Evolutionary conservation across 2,113 vertebrate species (phyloP).

Genomic region (Rhea americana): DNA sequence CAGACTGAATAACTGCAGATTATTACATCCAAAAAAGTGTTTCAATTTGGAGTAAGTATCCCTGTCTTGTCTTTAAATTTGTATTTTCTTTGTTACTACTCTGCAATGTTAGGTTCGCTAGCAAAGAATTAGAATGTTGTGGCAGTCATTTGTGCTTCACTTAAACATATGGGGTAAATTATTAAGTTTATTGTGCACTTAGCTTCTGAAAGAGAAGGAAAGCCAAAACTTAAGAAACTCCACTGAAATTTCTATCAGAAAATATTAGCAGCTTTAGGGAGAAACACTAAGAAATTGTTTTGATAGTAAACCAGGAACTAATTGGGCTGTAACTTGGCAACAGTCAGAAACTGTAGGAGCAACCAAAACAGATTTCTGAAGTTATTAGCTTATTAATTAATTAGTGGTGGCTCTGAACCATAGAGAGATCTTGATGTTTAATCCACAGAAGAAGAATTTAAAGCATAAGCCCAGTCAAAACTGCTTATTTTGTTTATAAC

Average conservation of each 20-base stretch:
- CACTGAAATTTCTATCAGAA: background rate
- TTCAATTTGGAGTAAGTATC: background rate
- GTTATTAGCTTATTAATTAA: conserved; percentile 64
- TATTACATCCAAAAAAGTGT: background rate
- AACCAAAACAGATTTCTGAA: conserved; percentile 59
- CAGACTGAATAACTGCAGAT: background rate
- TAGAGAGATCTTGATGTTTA: conserved; percentile 53
- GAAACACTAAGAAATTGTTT: background rate
- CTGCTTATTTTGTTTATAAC: background rate
- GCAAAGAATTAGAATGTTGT: background rate
- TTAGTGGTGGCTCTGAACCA: conserved; percentile 58
- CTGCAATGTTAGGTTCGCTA: background rate
- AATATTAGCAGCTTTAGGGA: background rate
- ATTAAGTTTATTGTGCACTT: background rate
- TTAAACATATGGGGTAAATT: background rate
- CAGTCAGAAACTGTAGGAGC: conserved; percentile 33
- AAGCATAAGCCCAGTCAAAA: background rate
- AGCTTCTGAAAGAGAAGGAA: conserved; percentile 25
- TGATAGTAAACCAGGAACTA: conserved; percentile 58
- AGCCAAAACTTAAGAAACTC: background rate
- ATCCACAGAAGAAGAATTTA: conserved; percentile 35
- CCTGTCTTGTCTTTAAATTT: background rate
- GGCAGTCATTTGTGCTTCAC: background rate
- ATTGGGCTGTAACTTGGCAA: conserved; percentile 64
- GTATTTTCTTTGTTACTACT: background rate